Conservation (phyloP, 1,140 invertebrate species). For the Pristionchus pacificus region DNA sequence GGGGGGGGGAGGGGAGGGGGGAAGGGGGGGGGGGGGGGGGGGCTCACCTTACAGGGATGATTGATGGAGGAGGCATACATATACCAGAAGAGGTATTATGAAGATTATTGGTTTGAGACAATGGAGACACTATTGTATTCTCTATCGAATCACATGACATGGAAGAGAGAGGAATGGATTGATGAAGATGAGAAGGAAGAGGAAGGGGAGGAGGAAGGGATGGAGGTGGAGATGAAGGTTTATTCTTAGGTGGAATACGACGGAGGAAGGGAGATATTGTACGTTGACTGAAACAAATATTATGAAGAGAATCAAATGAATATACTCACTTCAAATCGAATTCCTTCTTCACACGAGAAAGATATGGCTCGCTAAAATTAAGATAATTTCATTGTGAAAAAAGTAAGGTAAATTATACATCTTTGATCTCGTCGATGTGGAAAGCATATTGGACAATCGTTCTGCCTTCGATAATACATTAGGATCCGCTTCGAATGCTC, state of each 20-base stretch:
- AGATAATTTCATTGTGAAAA: not conserved
- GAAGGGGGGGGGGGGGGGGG: not conserved
- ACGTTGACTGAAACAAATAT: not conserved
- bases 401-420: not conserved
- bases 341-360: not conserved
- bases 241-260: no score
- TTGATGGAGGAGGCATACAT: not conserved
- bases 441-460: not conserved
- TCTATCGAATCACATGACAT: no score
- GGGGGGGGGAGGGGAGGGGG: not conserved
- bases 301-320: no score
- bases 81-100: no score
- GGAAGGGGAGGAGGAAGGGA: no score
- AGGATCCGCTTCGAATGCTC: not conserved
- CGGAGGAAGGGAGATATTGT: not conserved
- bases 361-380: not conserved
- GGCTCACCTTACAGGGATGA: not conserved
- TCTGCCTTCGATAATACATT: not conserved
- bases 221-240: no score
- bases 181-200: no score
- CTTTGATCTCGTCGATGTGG: not conserved
- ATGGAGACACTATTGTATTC: no score
- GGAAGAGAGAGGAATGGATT: no score
- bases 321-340: not conserved
- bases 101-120: no score